Evolutionary conservation across 2,797 vertebrate species (phyloP), one percentile per base, ranked within the genome.

Genomic region (Danio albolineatus): DNA sequence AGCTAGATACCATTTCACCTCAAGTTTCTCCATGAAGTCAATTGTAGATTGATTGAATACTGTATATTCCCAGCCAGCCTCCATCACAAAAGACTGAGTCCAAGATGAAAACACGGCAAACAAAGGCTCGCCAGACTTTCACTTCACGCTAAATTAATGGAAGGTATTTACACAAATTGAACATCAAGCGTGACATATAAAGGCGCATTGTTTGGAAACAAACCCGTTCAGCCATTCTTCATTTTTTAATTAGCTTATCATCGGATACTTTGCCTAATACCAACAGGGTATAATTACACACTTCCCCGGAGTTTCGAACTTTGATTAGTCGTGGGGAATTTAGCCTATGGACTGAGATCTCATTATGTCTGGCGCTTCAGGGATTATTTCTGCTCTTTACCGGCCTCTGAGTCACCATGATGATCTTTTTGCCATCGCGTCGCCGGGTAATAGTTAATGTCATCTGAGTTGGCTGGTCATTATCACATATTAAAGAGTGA

Each of bases 241-340:
- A 78, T 60, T 85, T 28, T 76, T 80, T 85, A 83, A 85, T 85
- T 83, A 78, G 84, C 78, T 80, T 80, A 85, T 82, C 74, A 80
- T 71, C 70, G 67, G 67, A 85, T 64, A 71, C 73, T 73, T 82
- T 77, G 61, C 49, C 67, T 80, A 77, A 82, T 77, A 77, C 83
- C 62, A 85, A 49, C 49, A 80, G 78, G 73, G 80, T 78, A 75
- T 60, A 85, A 85, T 82, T 85, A 85, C 80, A 56, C 70, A 73
- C 78, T 79, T 64, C 69, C 62, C 74, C 19, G 28, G 67, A 84
- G 59, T 46, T 51, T 72, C 21, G 76, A 81, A 62, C 59, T 82
- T 82, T 80, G 73, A 85, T 62, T 78, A 67, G 78, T 64, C 62
- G 80, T 36, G 13, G 51, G 51, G 81, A 64, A 46, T 10, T 21